Percentiles rank a stretch among this genome's conserved stretches.
phyloP scores from a whole-genome alignment of 2,888 invertebrate genomes.

The Xestia c-nigrum region DNA sequence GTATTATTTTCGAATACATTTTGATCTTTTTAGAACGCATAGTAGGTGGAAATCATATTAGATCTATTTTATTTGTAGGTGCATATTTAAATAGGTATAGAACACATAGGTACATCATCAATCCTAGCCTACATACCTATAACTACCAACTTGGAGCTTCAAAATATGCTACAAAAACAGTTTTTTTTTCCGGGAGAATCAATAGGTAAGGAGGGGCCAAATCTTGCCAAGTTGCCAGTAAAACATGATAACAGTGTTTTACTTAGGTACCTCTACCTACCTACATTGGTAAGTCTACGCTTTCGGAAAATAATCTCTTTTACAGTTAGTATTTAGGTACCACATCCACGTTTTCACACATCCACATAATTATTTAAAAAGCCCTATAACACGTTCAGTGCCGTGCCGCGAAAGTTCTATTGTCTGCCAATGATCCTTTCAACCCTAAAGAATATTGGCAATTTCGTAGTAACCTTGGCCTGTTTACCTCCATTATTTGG shows the following conservation, averaged over 20 bases:
- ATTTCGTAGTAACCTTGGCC: conserved; percentile 78
- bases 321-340: not conserved
- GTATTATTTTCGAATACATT: not conserved
- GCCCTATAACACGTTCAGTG: conserved; percentile 64
- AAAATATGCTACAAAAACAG: not conserved
- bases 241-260: too few species aligned
- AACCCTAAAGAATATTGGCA: conserved; percentile 59
- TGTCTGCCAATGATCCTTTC: conserved; percentile 70
- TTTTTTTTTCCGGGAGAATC: not conserved
- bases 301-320: not conserved
- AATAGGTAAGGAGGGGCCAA: not conserved
- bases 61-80: not conserved
- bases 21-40: not conserved
- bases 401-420: conserved; percentile 76
- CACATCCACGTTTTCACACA: conserved; percentile 30
- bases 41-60: not conserved
- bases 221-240: not conserved
- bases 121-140: not conserved
- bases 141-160: not conserved
- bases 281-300: not conserved
- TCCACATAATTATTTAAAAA: conserved; percentile 52
- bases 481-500: conserved; percentile 65
- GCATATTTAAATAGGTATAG: not conserved
- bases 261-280: not conserved
- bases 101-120: not conserved